Base-by-base conservation (phyloP, 2,888 invertebrate genomes). In the Aplocera efformata region DNA sequence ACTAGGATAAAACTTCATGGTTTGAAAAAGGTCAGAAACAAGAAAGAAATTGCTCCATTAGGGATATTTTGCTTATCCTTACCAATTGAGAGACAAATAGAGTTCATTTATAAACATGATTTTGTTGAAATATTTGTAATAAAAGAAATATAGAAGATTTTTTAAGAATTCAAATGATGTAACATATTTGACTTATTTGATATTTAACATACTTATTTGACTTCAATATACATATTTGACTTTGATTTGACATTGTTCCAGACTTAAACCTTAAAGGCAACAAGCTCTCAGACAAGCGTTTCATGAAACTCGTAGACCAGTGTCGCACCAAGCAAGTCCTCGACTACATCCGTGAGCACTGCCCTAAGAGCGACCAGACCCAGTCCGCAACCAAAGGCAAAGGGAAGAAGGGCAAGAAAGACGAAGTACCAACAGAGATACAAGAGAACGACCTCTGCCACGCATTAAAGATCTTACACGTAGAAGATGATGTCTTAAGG, bases 251-350 rank as follows among this genome's bases (percentile, higher is more conserved):
- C 5, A 7, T 47, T 17, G 3, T 17, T 59, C 31, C 75, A 92
- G 95, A 95, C 60, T 50, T 96, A 0, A 91, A 92, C 63, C 79
- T 95, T 17, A 93, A 93, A 72, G 92, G 92, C 3, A 96, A 96
- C 74, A 92, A 92, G 45, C 74, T 96, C 9, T 68, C 89, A 0
- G 96, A 96, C 70, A 91, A 93, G 53, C 89, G 94, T 5, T 88
- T 96, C 24, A 85, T 89, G 55, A 96, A 95, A 68, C 73, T 96
- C 1, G 92, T 95, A 0, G 92, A 92, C 50, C 94, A 95, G 62
- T 92, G 93, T 56, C 90, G 92, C 7, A 90, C 91, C 0, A 95
- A 95, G 63, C 93, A 94, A 72, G 88, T 96, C 3, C 53, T 95
- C 13, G 95, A 95, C 60, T 95, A 95, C 64, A 88, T 96, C 1